Evolutionary conservation across 1,140 invertebrate species (phyloP).

Genomic region (Platorchestia sp.): DNA sequence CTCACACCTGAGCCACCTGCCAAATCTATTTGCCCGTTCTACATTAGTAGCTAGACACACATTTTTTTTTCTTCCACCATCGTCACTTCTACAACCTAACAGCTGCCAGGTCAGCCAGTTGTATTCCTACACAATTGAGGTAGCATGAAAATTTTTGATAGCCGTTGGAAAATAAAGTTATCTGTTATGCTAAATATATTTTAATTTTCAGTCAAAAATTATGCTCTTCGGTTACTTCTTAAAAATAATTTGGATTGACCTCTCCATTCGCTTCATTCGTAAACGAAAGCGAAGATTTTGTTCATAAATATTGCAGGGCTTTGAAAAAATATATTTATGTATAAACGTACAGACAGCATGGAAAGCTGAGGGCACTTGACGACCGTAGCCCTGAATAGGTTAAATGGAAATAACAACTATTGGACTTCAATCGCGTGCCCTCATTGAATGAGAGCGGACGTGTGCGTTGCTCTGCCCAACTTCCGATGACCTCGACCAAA

Average conservation of each 20-base stretch:
- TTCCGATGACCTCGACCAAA: constrained; percentile 4
- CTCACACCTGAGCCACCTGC: background rate
- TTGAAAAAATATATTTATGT: background rate
- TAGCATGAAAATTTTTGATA: background rate
- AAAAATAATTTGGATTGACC: background rate
- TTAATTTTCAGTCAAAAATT: background rate
- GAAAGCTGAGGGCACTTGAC: background rate
- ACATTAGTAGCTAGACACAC: background rate
- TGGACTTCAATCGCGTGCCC: background rate
- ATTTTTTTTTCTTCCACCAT: background rate
- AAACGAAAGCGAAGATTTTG: background rate
- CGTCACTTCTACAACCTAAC: background rate
- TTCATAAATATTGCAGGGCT: no score
- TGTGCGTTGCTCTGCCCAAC: background rate
- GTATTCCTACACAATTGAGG: background rate
- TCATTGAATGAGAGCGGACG: background rate
- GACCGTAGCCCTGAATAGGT: background rate
- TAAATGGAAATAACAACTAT: background rate
- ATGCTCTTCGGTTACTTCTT: background rate
- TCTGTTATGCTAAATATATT: background rate
- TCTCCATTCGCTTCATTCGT: background rate
- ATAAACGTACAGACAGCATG: background rate
- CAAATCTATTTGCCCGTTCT: background rate
- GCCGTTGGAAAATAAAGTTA: background rate
- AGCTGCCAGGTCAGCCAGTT: constrained; percentile 22